A percentile compares a stretch with the other conserved stretches of the same genome.
phyloP scores from a whole-genome alignment of 2,797 vertebrate species.

The Notolabrus celidotus region DNA sequence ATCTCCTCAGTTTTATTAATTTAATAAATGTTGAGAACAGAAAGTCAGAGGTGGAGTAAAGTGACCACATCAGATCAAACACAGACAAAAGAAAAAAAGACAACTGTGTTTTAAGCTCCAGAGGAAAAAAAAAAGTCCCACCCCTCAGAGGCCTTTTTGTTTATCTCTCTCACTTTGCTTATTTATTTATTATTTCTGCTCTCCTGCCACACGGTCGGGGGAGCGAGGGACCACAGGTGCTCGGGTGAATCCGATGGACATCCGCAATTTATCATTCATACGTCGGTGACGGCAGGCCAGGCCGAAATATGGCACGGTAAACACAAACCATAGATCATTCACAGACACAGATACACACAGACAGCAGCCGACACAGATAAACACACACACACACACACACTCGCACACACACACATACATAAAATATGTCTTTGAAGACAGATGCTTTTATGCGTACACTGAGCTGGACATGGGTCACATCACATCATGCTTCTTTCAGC shows the following conservation, averaged over 20 bases:
- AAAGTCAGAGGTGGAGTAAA: slow-evolving; percentile 2
- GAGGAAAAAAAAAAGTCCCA: background rate
- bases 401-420: slow-evolving; percentile 42
- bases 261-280: slow-evolving; percentile 90
- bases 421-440: slow-evolving; percentile 75
- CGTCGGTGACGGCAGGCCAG: slow-evolving; percentile 83
- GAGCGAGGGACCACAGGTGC: slow-evolving; percentile 82
- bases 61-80: background rate
- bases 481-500: slow-evolving; percentile 66
- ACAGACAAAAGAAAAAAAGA: background rate
- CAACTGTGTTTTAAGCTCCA: background rate
- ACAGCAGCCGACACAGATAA: slow-evolving; percentile 53
- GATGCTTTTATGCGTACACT: slow-evolving; percentile 69
- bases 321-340: slow-evolving; percentile 90
- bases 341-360: slow-evolving; percentile 70
- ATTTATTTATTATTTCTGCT: slow-evolving; percentile 64
- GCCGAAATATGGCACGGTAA: slow-evolving; percentile 88
- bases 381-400: slow-evolving; percentile 49
- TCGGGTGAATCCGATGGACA: slow-evolving; percentile 80
- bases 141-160: slow-evolving; percentile 45
- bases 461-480: slow-evolving; percentile 75
- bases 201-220: slow-evolving; percentile 54
- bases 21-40: background rate
- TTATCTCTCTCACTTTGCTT: slow-evolving; percentile 51
- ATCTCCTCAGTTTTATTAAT: background rate